Evolutionary conservation across 2,888 invertebrate genomes (phyloP).

Genomic region (Drosophila rellima): DNA sequence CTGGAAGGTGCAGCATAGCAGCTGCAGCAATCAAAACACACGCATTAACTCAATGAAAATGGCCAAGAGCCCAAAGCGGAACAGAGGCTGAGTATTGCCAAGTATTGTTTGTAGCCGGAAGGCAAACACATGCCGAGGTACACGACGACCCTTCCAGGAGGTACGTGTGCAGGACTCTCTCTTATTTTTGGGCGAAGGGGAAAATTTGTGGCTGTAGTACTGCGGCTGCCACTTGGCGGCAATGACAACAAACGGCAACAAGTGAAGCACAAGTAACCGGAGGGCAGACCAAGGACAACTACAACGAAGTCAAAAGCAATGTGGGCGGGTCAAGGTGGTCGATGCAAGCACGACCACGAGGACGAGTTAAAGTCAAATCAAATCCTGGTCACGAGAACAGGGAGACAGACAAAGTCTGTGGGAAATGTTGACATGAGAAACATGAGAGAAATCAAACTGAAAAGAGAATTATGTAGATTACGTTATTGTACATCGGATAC

Average conservation of each 20-base stretch:
- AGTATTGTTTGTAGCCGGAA: slow-evolving; percentile 50
- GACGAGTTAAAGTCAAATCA: slow-evolving; percentile 39
- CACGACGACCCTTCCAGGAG: neutral
- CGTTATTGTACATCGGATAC: slow-evolving; percentile 79
- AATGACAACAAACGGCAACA: slow-evolving; percentile 71
- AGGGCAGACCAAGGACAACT: slow-evolving; percentile 33
- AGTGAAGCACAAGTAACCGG: slow-evolving; percentile 55
- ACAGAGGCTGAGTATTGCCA: too few species aligned
- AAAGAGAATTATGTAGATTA: slow-evolving; percentile 81
- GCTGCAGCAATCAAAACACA: slow-evolving; percentile 51
- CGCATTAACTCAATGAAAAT: slow-evolving; percentile 58
- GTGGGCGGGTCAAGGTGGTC: slow-evolving; percentile 14
- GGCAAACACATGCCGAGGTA: slow-evolving; percentile 67
- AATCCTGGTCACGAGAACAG: slow-evolving; percentile 41
- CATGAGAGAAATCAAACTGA: slow-evolving; percentile 79
- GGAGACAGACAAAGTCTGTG: slow-evolving; percentile 54
- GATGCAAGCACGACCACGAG: neutral
- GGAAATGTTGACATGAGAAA: slow-evolving; percentile 75
- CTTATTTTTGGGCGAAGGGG: slow-evolving; percentile 10
- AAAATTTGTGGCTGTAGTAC: slow-evolving; percentile 32
- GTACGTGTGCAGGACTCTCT: slow-evolving; percentile 1
- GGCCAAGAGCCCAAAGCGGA: slow-evolving; percentile 1
- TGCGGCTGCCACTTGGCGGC: slow-evolving; percentile 58
- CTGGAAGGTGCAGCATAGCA: slow-evolving; percentile 16
- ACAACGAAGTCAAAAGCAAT: slow-evolving; percentile 24